Evolutionary conservation across 2,113 vertebrate species (phyloP).

Genomic region (Elephantulus edwardii): DNA sequence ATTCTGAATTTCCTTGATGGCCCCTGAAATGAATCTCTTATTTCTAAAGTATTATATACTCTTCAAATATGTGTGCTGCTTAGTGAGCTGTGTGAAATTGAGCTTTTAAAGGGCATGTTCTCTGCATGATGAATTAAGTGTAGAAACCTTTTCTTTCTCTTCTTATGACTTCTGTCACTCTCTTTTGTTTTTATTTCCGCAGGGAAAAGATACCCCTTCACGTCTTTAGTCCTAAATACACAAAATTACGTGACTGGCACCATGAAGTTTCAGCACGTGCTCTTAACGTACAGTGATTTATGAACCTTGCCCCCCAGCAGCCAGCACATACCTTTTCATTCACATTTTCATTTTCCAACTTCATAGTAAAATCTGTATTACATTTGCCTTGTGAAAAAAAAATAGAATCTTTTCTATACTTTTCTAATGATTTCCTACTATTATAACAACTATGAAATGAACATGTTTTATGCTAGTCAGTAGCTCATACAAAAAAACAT

Average conservation of each 20-base stretch:
- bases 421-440: slow-evolving; percentile 82
- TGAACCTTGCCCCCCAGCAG: slow-evolving; percentile 78
- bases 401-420: slow-evolving; percentile 83
- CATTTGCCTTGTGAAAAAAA: slow-evolving; percentile 63
- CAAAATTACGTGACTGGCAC: slow-evolving; percentile 98
- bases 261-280: slow-evolving; percentile 98
- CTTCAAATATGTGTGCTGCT: slow-evolving; percentile 50
- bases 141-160: slow-evolving; percentile 75
- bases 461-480: slow-evolving; percentile 73
- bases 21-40: slow-evolving; percentile 21
- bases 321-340: slow-evolving; percentile 75
- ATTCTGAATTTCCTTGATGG: background rate
- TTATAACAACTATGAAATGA: slow-evolving; percentile 77
- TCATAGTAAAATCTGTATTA: slow-evolving; percentile 74
- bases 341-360: slow-evolving; percentile 76
- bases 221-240: slow-evolving; percentile 94
- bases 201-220: slow-evolving; percentile 92
- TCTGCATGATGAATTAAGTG: slow-evolving; percentile 81
- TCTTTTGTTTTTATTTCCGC: slow-evolving; percentile 80
- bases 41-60: slow-evolving; percentile 43
- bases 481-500: slow-evolving; percentile 73
- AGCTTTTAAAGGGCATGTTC: slow-evolving; percentile 76
- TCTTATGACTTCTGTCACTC: slow-evolving; percentile 83
- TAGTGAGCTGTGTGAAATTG: slow-evolving; percentile 44
- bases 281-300: slow-evolving; percentile 96